Evolutionary conservation across 2,888 invertebrate genomes (phyloP).

Genomic region (Embidobia sp.): DNA sequence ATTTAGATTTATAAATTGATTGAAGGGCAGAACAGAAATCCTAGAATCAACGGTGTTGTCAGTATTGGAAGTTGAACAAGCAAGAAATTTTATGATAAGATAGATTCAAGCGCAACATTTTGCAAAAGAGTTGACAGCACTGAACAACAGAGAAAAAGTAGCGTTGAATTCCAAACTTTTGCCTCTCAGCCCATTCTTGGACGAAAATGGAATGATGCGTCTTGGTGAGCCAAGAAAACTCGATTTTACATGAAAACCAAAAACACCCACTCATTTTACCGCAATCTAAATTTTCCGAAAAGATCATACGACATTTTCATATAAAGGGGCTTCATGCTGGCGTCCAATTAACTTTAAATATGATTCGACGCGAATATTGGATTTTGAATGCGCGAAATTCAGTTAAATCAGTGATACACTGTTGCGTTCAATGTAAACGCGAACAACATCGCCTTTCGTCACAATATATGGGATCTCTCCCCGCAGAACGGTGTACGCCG

Average conservation of each 20-base stretch:
- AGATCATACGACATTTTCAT: neutral
- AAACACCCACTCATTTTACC: no score
- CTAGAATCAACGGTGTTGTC: neutral
- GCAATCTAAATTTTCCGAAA: neutral
- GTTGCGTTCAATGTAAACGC: neutral
- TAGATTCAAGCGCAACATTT: neutral
- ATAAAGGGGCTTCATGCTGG: neutral
- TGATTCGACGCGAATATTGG: no score
- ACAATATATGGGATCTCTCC: no score
- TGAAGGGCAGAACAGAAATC: neutral
- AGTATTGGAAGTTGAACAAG: neutral
- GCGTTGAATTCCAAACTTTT: neutral
- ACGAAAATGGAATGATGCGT: neutral
- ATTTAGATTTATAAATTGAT: no score
- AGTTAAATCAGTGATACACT: constrained; percentile 1
- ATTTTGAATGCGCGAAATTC: neutral
- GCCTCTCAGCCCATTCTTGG: neutral
- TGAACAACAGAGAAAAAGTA: neutral
- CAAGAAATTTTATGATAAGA: neutral
- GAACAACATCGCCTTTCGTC: no score
- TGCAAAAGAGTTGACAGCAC: neutral
- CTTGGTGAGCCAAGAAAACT: neutral
- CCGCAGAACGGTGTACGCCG: no score
- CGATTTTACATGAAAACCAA: neutral
- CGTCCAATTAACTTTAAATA: no score